Evolutionary conservation across 2,113 vertebrate genomes (phyloP), one percentile per base, ranked within the genome.

Genomic region (Pelvicachromis taeniatus): DNA sequence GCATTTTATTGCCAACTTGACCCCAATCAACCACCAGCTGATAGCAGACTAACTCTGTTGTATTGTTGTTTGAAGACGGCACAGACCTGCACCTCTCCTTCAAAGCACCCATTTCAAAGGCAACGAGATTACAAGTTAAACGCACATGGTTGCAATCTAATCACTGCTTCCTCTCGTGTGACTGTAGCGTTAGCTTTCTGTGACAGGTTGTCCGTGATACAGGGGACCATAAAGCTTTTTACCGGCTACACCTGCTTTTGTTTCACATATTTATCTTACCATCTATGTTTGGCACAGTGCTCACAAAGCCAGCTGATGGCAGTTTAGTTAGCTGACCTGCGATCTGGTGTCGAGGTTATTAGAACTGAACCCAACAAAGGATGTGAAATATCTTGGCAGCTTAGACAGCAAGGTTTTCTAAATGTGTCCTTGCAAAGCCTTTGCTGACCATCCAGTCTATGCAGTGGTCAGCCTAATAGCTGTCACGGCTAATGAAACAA

Each of bases 41-140:
- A 73, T 7, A 73, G 16, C 42, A 50, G 1, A 19, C 68, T 48
- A 29, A 73, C 16, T 70, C 40, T 0, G 68, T 48, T 23, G 0
- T 45, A 0, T 29, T 73, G 23, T 17, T 12, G 40, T 48, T 73
- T 73, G 4, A 31, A 73, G 42, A 0, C 2, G 9, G 2, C 68
- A 2, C 68, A 73, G 9, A 19, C 0, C 26, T 73, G 23, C 23
- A 31, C 68, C 6, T 12, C 40, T 48, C 16, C 23, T 50, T 73
- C 42, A 31, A 73, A 73, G 42, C 42, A 19, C 26, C 68, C 6
- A 50, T 73, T 73, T 31, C 68, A 73, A 73, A 73, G 42, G 16
- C 23, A 48, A 8, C 16, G 1, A 50, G 68, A 73, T 73, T 50
- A 12, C 53, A 55, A 55, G n/a, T 53, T 53, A n/a, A 10, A 4